Conservation (phyloP, 2,888 invertebrate genomes). For the Caradrina kadenii region DNA sequence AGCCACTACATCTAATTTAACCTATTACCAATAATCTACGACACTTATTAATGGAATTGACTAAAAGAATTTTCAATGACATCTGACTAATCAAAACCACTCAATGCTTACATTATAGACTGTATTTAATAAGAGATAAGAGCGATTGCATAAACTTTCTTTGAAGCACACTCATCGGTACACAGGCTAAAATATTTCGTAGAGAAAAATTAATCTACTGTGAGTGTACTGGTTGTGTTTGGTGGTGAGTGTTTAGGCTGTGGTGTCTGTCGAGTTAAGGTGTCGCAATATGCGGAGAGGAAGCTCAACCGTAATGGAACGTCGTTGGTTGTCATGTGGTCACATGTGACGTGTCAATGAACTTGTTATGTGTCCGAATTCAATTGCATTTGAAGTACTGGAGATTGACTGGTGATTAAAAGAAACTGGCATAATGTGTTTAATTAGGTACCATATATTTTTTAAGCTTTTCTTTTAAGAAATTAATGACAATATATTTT, state of each 20-base stretch:
- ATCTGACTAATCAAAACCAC: conserved; percentile 69
- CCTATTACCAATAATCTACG: conserved; percentile 54
- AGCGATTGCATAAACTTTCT: conserved; percentile 71
- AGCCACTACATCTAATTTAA: conserved; percentile 57
- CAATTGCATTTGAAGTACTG: conserved; percentile 72
- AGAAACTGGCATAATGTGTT: conserved; percentile 2
- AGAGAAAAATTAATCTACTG: conserved; percentile 18
- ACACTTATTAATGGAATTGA: conserved; percentile 65
- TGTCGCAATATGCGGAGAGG: conserved; percentile 62
- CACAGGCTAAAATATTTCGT: conserved; percentile 38
- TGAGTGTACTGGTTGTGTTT: conserved; percentile 9
- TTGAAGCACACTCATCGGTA: conserved; percentile 42
- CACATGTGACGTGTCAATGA: conserved; percentile 82
- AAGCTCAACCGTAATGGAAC: conserved; percentile 70
- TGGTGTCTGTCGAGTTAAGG: conserved; percentile 37
- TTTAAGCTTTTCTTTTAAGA: background rate
- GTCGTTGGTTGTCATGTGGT: conserved; percentile 78
- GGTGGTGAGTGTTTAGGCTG: conserved; percentile 43
- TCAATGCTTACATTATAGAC: conserved; percentile 69
- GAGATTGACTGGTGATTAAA: conserved; percentile 61
- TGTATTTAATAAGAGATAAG: conserved; percentile 71
- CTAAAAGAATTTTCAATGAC: conserved; percentile 62
- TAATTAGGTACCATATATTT: conserved; percentile 13
- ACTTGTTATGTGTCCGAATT: conserved; percentile 78
- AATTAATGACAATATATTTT: too few relatives aligned